Evolutionary conservation across 2,113 vertebrate genomes (phyloP), one percentile per base, ranked within the genome.

Genomic region (Geococcyx californianus): DNA sequence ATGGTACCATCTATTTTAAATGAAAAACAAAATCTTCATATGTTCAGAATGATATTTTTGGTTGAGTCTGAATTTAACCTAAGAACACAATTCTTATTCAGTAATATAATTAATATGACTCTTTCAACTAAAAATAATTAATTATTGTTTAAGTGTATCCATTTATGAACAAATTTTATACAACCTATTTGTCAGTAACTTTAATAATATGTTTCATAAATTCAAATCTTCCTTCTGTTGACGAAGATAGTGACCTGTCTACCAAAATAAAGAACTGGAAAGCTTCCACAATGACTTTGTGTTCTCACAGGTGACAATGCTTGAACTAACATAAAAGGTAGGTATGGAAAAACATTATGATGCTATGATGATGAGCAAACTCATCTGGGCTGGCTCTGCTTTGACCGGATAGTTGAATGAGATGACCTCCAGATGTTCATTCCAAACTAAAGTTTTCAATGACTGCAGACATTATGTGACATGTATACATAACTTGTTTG

Each of bases 401-500:
- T 59, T 89, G 68, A 59, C 59, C 58, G 40, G 14, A 44, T 6
- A 56, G 44, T 19, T 77, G 86, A 73, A 70, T 51, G 42, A 92
- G 86, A 81, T 75, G 47, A 81, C 7, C 83, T 93, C 85, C 94
- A 94, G 82, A 82, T 95, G 85, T 76, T 93, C 62, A 23, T 60
- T 85, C 34, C 54, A 80, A 59, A 36, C 12, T 44, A 68, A 56
- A 24, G 58, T 45, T 45, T 88, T 83, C 60, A 55, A 80, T 14
- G 18, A 33, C n/a, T 67, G 56, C 75, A 44, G 38, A 66, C 17
- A 16, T 80, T 54, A n/a, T 49, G 36, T 82, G 66, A 88, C 49
- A 24, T 10, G 7, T 42, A 38, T 38, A 31, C 23, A 24, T 7
- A 70, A 11, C 31, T 85, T 76, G 16, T 26, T 64, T 84, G 23